Base-by-base conservation (phyloP, 2,113 vertebrate species). In the Taxidea taxus region DNA sequence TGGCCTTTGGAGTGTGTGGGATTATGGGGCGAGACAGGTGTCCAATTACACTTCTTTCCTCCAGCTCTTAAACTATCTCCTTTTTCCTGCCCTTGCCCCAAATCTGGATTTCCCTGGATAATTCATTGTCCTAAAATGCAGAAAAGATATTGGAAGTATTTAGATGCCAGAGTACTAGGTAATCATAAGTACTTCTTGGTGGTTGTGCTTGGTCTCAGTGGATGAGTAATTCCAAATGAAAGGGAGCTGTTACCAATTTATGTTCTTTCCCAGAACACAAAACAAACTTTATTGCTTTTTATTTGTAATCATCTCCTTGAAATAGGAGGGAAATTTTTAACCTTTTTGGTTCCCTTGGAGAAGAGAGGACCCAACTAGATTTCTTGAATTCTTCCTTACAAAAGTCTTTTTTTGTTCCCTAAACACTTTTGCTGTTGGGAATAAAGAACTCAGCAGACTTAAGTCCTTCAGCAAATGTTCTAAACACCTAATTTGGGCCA, bases 381-480 rank as follows among this genome's bases (percentile, higher is more conserved):
- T 95, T 98, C 96, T 96, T 60, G 29, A 96, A 97, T 98, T 98
- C 97, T 97, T 96, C 86, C 23, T 81, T 87, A 98, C 90, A 97
- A 66, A 96, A 95, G 89, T 90, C 90, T 94, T 83, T 93, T 95
- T 96, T 97, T 95, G 92, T 96, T 82, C 25, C 31, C 84, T 97
- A 97, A 98, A 97, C 95, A 97, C 93, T 96, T 97, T 91, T 95
- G 83, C 93, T 90, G 39, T 94, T 96, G 51, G 85, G 92, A 96
- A 95, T 95, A 98, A 98, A 97, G 93, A 94, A 96, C 81, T 91
- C 81, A 5, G 37, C 31, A 80, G 78, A 94, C 96, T 75, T 98
- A 98, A 98, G 85, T 89, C 97, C 87, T 96, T 97, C 37, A 81
- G 96, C 85, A 98, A 98, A 98, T 97, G 96, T 96, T 97, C 97